Evolutionary conservation across 2,888 invertebrate genomes (phyloP).

Genomic region (Mesorhabditis sp.): DNA sequence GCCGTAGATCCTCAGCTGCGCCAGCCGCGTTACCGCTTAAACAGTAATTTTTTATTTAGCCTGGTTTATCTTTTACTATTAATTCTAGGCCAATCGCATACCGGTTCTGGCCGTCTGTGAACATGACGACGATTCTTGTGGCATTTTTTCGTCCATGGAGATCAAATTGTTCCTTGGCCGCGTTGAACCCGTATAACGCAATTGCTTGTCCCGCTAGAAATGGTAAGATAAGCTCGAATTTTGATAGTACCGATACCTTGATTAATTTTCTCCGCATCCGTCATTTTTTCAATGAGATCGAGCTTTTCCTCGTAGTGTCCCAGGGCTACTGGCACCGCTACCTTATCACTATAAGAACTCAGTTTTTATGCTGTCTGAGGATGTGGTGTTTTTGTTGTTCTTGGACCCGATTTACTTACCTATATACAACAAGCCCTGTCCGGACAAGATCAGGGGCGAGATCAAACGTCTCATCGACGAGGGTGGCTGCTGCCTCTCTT

Average conservation of each 20-base stretch:
- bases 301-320: constrained; percentile 56
- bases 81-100: constrained; percentile 8
- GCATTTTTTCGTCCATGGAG: constrained; percentile 51
- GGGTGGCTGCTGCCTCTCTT: constrained; percentile 49
- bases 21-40: constrained; percentile 53
- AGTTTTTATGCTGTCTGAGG: not conserved
- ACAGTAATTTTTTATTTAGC: not conserved
- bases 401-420: constrained; percentile 19
- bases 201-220: constrained; percentile 31
- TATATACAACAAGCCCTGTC: constrained; percentile 53
- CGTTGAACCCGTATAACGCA: constrained; percentile 53
- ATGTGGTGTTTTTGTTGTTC: not conserved
- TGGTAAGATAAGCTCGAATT: not conserved
- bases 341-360: constrained; percentile 47
- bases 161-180: constrained; percentile 52
- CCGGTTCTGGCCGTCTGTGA: constrained; percentile 54
- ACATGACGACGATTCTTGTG: constrained; percentile 47
- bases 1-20: constrained; percentile 49
- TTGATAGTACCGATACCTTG: constrained; percentile 23
- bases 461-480: constrained; percentile 55
- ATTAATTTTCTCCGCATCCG: constrained; percentile 43
- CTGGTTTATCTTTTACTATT: not conserved
- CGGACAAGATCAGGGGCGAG: constrained; percentile 53
- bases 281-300: constrained; percentile 51
- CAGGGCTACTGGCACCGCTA: constrained; percentile 54